Evolutionary conservation across 2,113 vertebrate genomes (phyloP).

Genomic region (Planiliza haematocheilus): DNA sequence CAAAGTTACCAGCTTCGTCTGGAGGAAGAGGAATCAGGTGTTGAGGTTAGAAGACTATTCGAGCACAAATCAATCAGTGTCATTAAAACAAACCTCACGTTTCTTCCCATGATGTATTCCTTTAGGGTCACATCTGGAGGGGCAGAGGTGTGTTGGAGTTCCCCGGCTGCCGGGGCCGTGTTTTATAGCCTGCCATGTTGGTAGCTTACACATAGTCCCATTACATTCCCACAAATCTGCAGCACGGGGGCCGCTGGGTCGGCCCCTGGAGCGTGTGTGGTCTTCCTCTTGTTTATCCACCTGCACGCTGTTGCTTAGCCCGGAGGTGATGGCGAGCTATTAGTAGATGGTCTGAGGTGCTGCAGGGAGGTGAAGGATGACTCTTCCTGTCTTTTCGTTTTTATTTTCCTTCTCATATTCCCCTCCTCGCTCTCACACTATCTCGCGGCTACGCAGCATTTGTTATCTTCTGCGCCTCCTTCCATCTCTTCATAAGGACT

Average conservation of each 20-base stretch:
- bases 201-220: constrained; percentile 35
- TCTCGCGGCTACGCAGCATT: neutral
- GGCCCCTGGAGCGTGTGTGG: constrained; percentile 57
- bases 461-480: too few relatives aligned
- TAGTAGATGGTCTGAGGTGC: constrained; percentile 14
- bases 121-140: constrained; percentile 43
- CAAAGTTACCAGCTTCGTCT: too few relatives aligned
- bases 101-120: constrained; percentile 4
- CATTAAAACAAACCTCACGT: constrained; percentile 7
- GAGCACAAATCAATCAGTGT: neutral
- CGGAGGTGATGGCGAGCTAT: constrained; percentile 33
- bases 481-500: too few relatives aligned
- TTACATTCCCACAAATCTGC: constrained; percentile 50
- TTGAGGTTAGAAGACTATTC: too few relatives aligned
- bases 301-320: constrained; percentile 39
- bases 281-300: constrained; percentile 55
- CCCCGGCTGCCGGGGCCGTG: constrained; percentile 13
- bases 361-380: neutral
- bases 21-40: too few relatives aligned
- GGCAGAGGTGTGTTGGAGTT: neutral
- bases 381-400: neutral
- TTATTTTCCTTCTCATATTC: neutral
- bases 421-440: neutral
- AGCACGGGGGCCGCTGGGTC: neutral
- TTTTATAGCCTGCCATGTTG: constrained; percentile 46